Base-by-base conservation (phyloP, 2,888 invertebrate genomes). In the Teleiodes luculella region DNA sequence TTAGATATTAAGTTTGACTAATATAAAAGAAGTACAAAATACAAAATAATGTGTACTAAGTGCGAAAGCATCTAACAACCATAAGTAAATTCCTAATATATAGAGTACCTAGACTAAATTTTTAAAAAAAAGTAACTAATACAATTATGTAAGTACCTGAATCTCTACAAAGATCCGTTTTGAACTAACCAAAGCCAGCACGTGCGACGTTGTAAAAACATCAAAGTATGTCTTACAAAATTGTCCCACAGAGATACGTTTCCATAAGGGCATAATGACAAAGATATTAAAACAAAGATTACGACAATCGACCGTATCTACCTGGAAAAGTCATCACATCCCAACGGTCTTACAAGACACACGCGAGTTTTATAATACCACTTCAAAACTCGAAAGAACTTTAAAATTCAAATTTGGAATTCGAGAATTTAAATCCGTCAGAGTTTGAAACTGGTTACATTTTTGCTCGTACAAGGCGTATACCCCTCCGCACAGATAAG, bases 401-500 rank as follows among this genome's bases (percentile, higher is more conserved):
- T 53, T 54, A 56, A 45, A 50, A 54, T 50, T 50, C 37, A 20
- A 55, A 52, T 33, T 52, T 30, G n/a, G 35, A 55, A 41, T 46
- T 37, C 13, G 24, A 43, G 54, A 61, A 57, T 58, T 58, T 59
- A 47, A 63, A 62, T 58, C 49, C 60, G 52, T 53, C 65, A 63
- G 56, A 57, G 53, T 60, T 61, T 16, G 48, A 35, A 55, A 55
- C 52, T 49, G 57, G 55, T 54, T 74, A 78, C 67, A 83, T 83
- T 83, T 83, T 83, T 83, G 76, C 74, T 59, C 28, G 43, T 20
- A 28, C 43, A 28, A 24, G 71, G 62, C 68, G 70, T 78, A 78
- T 78, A 78, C 76, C 72, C 74, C 68, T 71, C 64, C 60, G 68
- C 68, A 68, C 71, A 84, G 86, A 86, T 87, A 86, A 86, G 82